Base-by-base conservation (phyloP, 2,888 invertebrate genomes). In the Epistrophella euchroma region DNA sequence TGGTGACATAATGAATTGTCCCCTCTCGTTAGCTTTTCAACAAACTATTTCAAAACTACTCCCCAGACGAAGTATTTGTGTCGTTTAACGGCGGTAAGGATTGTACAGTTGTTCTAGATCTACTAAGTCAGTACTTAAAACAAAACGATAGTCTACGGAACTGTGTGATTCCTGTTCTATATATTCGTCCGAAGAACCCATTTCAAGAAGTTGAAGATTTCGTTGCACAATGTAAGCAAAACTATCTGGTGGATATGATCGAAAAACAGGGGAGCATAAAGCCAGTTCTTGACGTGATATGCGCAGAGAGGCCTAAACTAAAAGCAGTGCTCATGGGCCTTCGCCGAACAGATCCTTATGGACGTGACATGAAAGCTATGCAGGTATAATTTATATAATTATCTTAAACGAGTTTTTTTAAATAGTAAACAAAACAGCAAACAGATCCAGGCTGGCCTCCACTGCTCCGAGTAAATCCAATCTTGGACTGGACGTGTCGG, bases 21-120 rank as follows among this genome's bases (percentile, higher is more conserved):
- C 40, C 22, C 1, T 25, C 4, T 45, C 17, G 35, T 4, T 22
- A 96, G 95, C 92, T 94, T 80, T 93, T 96, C 72, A 93, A 93
- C 90, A 91, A 94, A 90, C 95, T 95, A 83, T 94, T 96, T 88
- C 91, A 93, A 58, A 90, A 93, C 66, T 97, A 95, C 91, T 93
- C 94, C n/a, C 91, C 95, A 22, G 94, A 96, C 73, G 96, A 97
- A 92, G 93, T 98, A 17, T 97, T 98, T 90, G 91, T 99, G 37
- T 97, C 98, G 32, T 99, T 99, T 92, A 99, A 99, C 91, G 99
- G 99, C 4, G 99, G 99, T 2, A 99, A 99, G 93, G 99, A 99
- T 93, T 99, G 99, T 91, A 99, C 99, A 0, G 97, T 96, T 0
- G 93, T 99, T 15, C 93, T 99, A 45, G 96, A 97, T 91, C 91